phyloP scores from a whole-genome alignment of 2,113 vertebrate species.

The Hylia prasina region DNA sequence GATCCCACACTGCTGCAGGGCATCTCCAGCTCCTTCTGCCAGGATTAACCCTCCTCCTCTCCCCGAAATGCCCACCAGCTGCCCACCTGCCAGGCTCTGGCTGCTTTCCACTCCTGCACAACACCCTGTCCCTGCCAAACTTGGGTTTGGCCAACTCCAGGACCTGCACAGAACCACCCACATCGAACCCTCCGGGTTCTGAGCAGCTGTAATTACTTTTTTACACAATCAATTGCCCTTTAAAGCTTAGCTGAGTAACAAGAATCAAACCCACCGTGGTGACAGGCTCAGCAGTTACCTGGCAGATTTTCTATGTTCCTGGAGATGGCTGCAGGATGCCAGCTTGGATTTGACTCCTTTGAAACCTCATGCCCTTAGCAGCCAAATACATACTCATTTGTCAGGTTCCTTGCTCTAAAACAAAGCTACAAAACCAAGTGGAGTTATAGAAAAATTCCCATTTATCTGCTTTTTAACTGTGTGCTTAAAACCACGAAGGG shows the following conservation, averaged over 20 bases:
- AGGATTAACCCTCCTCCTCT: background rate
- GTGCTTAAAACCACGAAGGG: background rate
- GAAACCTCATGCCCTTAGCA: background rate
- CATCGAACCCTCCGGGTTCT: background rate
- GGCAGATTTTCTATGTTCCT: background rate
- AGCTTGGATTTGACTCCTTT: background rate
- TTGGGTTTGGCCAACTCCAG: background rate
- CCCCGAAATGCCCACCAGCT: background rate
- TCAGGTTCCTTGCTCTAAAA: background rate
- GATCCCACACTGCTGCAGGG: background rate
- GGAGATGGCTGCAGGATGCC: background rate
- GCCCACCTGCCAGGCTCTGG: background rate
- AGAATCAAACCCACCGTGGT: background rate
- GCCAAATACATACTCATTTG: background rate
- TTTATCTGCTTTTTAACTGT: background rate
- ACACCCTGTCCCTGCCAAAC: background rate
- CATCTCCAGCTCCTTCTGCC: background rate
- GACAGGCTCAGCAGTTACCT: background rate
- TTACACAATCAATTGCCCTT: background rate
- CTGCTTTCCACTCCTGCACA: background rate
- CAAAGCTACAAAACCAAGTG: fast-evolving
- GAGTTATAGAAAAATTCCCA: background rate
- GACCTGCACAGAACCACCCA: background rate
- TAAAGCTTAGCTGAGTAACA: background rate
- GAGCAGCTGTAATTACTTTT: background rate